A percentile compares a stretch with the other conserved stretches of the same genome.
Conservation (phyloP, 2,797 vertebrate species). For the Pangasius mekongensis region DNA sequence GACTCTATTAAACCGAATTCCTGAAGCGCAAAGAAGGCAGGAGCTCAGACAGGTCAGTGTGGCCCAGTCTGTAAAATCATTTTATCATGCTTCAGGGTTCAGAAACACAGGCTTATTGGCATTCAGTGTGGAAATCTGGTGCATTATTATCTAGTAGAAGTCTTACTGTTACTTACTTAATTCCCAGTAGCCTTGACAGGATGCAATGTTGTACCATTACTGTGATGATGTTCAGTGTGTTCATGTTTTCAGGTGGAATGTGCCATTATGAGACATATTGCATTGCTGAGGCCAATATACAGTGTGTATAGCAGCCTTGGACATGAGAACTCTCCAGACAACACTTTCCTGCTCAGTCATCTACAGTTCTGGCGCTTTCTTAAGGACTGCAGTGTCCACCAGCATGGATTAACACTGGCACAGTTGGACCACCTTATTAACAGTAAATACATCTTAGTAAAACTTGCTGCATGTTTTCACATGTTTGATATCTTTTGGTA, state of each 20-base stretch:
- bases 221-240: neutral
- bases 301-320: slow-evolving; percentile 87
- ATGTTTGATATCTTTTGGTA: neutral
- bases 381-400: slow-evolving; percentile 86
- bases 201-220: neutral
- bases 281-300: slow-evolving; percentile 80
- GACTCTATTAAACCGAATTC: slow-evolving; percentile 73
- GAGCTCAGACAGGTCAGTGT: slow-evolving; percentile 81
- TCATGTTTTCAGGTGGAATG: slow-evolving; percentile 79
- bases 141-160: neutral
- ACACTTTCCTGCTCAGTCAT: slow-evolving; percentile 79
- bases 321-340: slow-evolving; percentile 68
- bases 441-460: slow-evolving; percentile 67
- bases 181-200: neutral
- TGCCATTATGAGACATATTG: slow-evolving; percentile 75
- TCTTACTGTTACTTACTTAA: neutral
- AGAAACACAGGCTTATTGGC: neutral
- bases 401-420: slow-evolving; percentile 74
- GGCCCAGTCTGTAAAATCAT: neutral
- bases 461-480: neutral
- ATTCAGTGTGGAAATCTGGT: neutral
- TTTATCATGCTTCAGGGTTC: neutral
- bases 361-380: slow-evolving; percentile 91
- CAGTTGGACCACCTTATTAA: slow-evolving; percentile 77
- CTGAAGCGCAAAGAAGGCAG: slow-evolving; percentile 61